phyloP scores from a whole-genome alignment of 2,797 vertebrate genomes.

The Octomys mimax region DNA sequence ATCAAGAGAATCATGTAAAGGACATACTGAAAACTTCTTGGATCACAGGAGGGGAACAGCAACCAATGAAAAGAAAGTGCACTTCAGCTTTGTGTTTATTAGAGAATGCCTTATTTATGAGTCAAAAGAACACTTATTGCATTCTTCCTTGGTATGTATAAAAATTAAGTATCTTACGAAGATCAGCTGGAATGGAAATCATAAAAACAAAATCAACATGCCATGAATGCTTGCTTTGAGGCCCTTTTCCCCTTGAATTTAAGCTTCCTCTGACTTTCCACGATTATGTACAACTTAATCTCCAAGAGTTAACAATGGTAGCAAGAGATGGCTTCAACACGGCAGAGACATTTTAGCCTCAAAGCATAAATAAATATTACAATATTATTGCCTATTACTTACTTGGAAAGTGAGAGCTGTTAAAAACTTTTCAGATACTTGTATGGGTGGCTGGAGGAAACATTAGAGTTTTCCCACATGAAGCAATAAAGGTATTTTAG shows the following conservation, averaged over 20 bases:
- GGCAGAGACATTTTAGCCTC: neutral
- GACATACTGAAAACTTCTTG: neutral
- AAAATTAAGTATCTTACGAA: neutral
- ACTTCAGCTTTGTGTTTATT: neutral
- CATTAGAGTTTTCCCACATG: neutral
- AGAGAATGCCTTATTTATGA: neutral
- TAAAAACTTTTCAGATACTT: slow-evolving; percentile 59
- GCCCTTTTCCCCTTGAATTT: neutral
- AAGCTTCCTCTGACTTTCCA: neutral
- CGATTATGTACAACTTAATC: neutral
- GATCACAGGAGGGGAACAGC: neutral
- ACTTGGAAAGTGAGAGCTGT: slow-evolving; percentile 4
- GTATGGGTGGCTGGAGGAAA: slow-evolving; percentile 25
- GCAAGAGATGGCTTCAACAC: neutral
- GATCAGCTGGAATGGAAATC: neutral
- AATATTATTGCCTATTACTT: neutral
- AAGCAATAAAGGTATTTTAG: neutral
- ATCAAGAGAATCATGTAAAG: neutral
- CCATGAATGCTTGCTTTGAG: neutral
- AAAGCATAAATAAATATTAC: neutral
- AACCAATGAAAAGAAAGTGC: neutral
- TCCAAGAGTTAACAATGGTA: neutral
- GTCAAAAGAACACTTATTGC: neutral
- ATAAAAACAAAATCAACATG: neutral
- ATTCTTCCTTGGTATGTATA: accelerated